Evolutionary conservation across 2,888 invertebrate genomes (phyloP), one percentile per base, ranked within the genome.

Genomic region (Clistopyga incitator): DNA sequence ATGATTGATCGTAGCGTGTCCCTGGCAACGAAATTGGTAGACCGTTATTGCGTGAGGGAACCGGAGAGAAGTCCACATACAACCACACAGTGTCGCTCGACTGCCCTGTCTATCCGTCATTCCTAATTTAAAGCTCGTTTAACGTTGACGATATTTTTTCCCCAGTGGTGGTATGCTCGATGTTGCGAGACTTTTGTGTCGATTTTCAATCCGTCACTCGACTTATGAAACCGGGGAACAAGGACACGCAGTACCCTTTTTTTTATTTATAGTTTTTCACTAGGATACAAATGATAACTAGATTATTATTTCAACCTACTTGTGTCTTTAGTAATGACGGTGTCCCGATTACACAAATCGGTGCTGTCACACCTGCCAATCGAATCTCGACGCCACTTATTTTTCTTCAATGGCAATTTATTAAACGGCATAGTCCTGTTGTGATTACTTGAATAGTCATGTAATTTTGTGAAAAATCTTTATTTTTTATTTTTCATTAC

Each of bases 61-160:
- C 29, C 18, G 59, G 29, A 52, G 74, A 68, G 68, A 78, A 61
- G 75, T 79, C 34, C 65, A 77, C 75, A 61, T 52, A 50, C 1
- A 3, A 38, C 23, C 70, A 23, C 45, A 70, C 34, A 56, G 42
- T 56, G 68, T 56, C 47, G 50, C n/a, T 65, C 72, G 79, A 50
- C 79, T 34, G 81, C 38, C 25, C 75, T 85, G 78, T 86, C 85
- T 85, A 87, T 88, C 84, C 86, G 85, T 88, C 87, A 87, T 86
- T 82, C 75, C 80, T 88, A 86, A 88, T 87, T 87, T 87, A 87
- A 86, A 88, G 85, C 84, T 84, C 85, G 86, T 84, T 87, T 84
- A 86, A 81, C 81, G 82, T 75, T 76, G 82, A 75, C 79, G 76
- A 78, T 78, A 81, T 81, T 79, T 52, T 61, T 76, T 71, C 11